Evolutionary conservation across 2,113 vertebrate genomes (phyloP).

Genomic region (Corythornis cristatus): DNA sequence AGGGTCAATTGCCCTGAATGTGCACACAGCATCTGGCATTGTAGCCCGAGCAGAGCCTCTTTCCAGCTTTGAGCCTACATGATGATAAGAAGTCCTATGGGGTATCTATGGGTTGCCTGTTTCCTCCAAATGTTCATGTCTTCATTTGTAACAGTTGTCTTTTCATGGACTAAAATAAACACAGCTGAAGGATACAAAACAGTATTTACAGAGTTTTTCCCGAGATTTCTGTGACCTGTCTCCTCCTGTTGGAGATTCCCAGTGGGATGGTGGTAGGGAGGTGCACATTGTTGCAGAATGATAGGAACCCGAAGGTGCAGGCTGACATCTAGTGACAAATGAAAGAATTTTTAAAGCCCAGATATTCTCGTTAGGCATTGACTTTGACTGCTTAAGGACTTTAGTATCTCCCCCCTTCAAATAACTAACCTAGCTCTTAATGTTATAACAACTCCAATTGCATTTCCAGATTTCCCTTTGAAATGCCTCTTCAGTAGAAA

Average conservation of each 20-base stretch:
- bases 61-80: neutral
- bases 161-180: conserved; percentile 31
- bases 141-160: neutral
- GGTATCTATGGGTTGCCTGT: accelerated
- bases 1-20: neutral
- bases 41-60: neutral
- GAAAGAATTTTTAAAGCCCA: neutral
- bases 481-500: neutral
- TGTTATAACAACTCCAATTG: neutral
- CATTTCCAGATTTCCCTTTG: neutral
- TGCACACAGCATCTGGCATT: neutral
- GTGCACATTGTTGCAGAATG: no score
- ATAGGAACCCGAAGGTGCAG: neutral
- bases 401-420: neutral
- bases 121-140: neutral
- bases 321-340: conserved; percentile 63
- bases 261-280: neutral
- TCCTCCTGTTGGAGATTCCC: neutral
- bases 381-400: neutral
- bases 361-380: neutral
- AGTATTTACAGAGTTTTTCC: neutral
- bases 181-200: neutral
- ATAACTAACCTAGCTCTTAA: neutral
- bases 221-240: accelerated
- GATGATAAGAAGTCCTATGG: neutral